Evolutionary conservation across 2,888 invertebrate genomes (phyloP), one percentile per base, ranked within the genome.

Genomic region (Amphiduros pacificus): DNA sequence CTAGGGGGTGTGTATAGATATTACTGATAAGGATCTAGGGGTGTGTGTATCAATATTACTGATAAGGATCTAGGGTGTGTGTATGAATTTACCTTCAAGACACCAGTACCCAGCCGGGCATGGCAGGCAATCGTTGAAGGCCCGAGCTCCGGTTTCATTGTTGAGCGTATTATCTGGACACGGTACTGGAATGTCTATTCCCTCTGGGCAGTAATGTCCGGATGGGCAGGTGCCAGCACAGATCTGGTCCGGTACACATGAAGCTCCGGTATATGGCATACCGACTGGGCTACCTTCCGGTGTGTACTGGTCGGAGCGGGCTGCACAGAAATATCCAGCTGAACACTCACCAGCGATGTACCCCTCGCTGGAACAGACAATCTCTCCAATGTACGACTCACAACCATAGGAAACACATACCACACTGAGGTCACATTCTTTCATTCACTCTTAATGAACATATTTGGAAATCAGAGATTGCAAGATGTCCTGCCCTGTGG

Each of bases 31-130:
- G n/a, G n/a, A n/a, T n/a, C n/a, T n/a, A n/a, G n/a, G n/a, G n/a
- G n/a, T n/a, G n/a, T n/a, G n/a, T n/a, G n/a, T n/a, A n/a, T n/a
- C n/a, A n/a, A n/a, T n/a, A n/a, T n/a, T 4, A n/a, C n/a, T n/a
- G n/a, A n/a, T n/a, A n/a, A n/a, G n/a, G n/a, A n/a, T n/a, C n/a
- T n/a, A n/a, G n/a, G n/a, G n/a, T n/a, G n/a, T n/a, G n/a, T n/a
- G n/a, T n/a, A n/a, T n/a, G n/a, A n/a, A n/a, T 63, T 60, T 65
- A 77, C 78, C 78, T 67, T 70, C 68, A 28, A 69, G 66, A 66
- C 80, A 80, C 57, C 74, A 67, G 57, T 61, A 75, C 27, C 80
- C 80, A 14, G 76, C 74, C n/a, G 77, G 78, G 66, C 80, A 80
- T 1, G 69, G 66, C 5, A 61, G 61, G 66, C 80, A 80, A 56